A percentile compares a stretch with the other conserved stretches of the same genome.
Evolutionary conservation across 2,797 vertebrate genomes (phyloP).

Genomic region (Peromyscus attwateri): DNA sequence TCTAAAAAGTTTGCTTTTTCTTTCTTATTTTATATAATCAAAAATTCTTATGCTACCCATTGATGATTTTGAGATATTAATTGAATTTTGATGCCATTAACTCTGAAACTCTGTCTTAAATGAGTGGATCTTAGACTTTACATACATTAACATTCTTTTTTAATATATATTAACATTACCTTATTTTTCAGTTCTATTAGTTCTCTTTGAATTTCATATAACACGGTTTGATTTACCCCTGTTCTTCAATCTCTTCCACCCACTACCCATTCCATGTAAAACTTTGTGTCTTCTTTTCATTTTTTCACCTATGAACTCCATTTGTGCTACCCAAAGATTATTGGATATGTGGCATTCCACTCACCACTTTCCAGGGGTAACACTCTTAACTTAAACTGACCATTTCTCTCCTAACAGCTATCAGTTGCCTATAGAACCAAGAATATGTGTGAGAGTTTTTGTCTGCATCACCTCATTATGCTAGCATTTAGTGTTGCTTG

Average conservation of each 20-base stretch:
- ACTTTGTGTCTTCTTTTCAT: neutral
- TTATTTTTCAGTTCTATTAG: neutral
- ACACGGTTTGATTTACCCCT: neutral
- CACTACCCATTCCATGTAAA: neutral
- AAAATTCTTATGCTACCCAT: neutral
- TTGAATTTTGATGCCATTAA: neutral
- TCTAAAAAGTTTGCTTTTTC: neutral
- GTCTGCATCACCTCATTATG: neutral
- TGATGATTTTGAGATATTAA: neutral
- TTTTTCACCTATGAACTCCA: neutral
- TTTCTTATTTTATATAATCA: neutral
- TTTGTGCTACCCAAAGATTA: neutral
- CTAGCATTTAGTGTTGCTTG: neutral
- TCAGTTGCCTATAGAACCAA: neutral
- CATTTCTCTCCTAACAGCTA: neutral
- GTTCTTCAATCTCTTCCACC: neutral
- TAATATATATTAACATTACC: neutral
- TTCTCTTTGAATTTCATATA: neutral
- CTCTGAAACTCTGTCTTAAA: neutral
- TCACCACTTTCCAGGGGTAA: neutral
- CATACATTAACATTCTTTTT: neutral
- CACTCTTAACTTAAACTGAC: neutral
- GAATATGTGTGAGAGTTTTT: neutral
- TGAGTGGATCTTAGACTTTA: neutral
- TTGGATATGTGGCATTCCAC: neutral